Evolutionary conservation across 2,113 vertebrate genomes (phyloP).

Genomic region (Psephotus haematonotus): DNA sequence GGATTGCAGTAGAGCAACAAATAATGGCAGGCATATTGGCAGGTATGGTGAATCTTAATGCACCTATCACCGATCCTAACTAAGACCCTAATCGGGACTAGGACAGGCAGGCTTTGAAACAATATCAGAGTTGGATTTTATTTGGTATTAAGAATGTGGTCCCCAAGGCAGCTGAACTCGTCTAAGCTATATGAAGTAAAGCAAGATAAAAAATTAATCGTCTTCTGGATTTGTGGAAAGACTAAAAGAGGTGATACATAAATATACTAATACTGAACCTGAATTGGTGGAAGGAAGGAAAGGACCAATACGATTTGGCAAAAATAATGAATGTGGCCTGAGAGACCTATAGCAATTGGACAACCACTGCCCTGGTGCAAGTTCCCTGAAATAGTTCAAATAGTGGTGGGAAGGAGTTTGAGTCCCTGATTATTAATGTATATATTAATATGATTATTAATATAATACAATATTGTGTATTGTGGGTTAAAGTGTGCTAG

Average conservation of each 20-base stretch:
- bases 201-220: background rate
- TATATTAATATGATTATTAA: background rate
- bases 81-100: background rate
- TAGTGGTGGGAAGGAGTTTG: background rate
- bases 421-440: background rate
- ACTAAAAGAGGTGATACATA: background rate
- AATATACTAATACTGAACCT: background rate
- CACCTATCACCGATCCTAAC: background rate
- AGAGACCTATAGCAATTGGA: background rate
- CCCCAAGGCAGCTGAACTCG: background rate
- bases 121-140: background rate
- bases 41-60: background rate
- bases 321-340: background rate
- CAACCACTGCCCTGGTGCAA: background rate
- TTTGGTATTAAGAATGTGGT: background rate
- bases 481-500: background rate
- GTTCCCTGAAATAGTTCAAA: background rate
- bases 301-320: background rate
- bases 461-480: background rate
- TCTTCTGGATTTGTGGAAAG: background rate
- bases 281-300: background rate
- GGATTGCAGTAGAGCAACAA: background rate
- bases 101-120: background rate
- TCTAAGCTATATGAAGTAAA: background rate
- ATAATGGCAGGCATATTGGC: background rate